These are phyloP conservation scores for Acleris literana DNA, from an alignment of 2,888 invertebrate species.

Conservation along the genomic window DNA sequence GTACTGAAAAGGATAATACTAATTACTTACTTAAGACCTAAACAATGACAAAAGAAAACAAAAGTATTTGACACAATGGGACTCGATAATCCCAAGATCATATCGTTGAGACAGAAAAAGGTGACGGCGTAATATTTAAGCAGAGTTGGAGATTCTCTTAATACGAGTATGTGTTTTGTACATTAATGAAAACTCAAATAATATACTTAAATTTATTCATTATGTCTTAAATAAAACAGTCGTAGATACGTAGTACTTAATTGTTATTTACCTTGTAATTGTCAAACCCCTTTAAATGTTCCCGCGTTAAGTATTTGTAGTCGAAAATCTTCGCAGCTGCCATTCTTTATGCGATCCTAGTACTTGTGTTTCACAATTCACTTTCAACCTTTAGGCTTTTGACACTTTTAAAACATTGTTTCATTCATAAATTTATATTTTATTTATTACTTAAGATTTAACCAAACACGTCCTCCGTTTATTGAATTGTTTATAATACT, in stretches of 20 bases:
- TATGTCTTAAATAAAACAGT: too few species aligned
- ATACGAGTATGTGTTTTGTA: not conserved
- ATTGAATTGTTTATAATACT: slow-evolving; percentile 15
- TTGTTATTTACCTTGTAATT: slow-evolving; percentile 90
- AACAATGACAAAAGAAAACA: not conserved
- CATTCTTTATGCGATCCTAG: slow-evolving; percentile 13
- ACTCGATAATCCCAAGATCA: not conserved
- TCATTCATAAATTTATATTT: not conserved
- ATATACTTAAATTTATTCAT: not conserved
- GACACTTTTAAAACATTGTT: not conserved
- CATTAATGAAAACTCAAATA: not conserved
- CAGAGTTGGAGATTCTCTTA: not conserved
- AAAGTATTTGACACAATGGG: not conserved
- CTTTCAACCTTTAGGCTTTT: slow-evolving; percentile 12
- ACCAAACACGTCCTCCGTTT: slow-evolving; percentile 9
- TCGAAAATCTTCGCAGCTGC: slow-evolving; percentile 68
- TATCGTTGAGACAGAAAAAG: not conserved
- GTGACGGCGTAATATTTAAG: not conserved
- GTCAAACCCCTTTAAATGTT: slow-evolving; percentile 95
- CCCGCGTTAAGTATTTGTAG: slow-evolving; percentile 89
- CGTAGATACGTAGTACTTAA: not conserved
- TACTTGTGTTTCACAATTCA: slow-evolving; percentile 8
- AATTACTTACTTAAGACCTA: slow-evolving; percentile 7
- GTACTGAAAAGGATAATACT: slow-evolving; percentile 88
- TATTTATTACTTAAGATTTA: too few species aligned